phyloP scores from a whole-genome alignment of 2,888 invertebrate genomes.

The Apotomis capreana region DNA sequence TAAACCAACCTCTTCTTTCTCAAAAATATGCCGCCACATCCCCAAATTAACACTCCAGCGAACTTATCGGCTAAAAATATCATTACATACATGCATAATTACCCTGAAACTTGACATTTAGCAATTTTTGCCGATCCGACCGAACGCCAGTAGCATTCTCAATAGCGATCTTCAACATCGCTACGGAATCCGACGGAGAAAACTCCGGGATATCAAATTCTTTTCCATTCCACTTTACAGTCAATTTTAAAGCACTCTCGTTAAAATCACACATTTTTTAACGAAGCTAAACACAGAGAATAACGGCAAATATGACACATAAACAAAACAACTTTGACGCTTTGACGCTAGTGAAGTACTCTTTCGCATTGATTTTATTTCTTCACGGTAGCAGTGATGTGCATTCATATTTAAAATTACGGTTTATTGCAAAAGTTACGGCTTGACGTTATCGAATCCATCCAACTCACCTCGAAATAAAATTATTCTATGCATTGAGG shows the following conservation, averaged over 20 bases:
- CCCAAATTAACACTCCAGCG: slow-evolving; percentile 3
- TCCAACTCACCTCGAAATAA: no score
- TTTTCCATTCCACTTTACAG: slow-evolving; percentile 97
- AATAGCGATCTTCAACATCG: slow-evolving; percentile 92
- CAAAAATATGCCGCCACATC: background rate
- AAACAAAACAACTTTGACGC: slow-evolving; percentile 64
- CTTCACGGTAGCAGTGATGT: slow-evolving; percentile 23
- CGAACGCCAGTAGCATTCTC: slow-evolving; percentile 94
- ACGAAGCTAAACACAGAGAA: slow-evolving; percentile 52
- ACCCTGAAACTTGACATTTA: slow-evolving; percentile 97
- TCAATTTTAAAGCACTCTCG: slow-evolving; percentile 81
- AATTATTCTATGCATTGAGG: no score
- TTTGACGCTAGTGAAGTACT: slow-evolving; percentile 47
- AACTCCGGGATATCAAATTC: slow-evolving; percentile 92
- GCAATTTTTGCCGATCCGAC: slow-evolving; percentile 95
- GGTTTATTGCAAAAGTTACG: background rate
- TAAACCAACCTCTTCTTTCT: slow-evolving; percentile 29
- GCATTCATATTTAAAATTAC: background rate
- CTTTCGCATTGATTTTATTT: slow-evolving; percentile 2
- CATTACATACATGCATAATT: slow-evolving; percentile 49
- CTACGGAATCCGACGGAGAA: slow-evolving; percentile 90
- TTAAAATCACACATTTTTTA: slow-evolving; percentile 78
- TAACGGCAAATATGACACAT: slow-evolving; percentile 66
- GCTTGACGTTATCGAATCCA: no score
- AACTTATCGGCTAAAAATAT: background rate